Percentiles rank a stretch among this genome's conserved stretches.
Evolutionary conservation across 2,113 vertebrate species (phyloP).

Genomic region (Tamias sibiricus): DNA sequence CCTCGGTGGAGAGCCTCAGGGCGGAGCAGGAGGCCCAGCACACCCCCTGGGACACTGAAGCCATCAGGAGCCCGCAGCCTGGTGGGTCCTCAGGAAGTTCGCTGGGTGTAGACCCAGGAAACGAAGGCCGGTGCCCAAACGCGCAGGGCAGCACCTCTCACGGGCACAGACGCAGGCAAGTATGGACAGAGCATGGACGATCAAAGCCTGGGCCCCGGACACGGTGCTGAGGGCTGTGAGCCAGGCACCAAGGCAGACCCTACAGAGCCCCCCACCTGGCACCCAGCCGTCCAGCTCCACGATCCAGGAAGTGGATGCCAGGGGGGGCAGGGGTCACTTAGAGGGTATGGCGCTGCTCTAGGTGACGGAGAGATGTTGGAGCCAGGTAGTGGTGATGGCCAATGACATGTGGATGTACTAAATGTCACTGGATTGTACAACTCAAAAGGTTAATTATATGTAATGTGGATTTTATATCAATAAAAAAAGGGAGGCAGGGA

Average conservation of each 20-base stretch:
- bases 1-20: too few species aligned
- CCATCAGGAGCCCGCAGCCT: neutral
- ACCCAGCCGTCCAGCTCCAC: neutral
- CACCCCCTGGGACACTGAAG: too few species aligned
- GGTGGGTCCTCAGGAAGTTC: neutral
- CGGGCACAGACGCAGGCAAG: neutral
- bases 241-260: neutral
- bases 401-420: too few species aligned
- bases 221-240: neutral
- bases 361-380: neutral
- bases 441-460: neutral
- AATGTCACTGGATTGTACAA: neutral
- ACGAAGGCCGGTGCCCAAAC: neutral
- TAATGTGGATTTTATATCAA: neutral
- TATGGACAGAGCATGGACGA: neutral
- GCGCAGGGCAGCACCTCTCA: neutral
- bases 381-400: neutral
- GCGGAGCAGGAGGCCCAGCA: neutral
- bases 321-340: too few species aligned
- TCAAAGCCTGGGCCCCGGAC: neutral
- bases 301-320: neutral
- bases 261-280: neutral
- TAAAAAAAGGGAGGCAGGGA: neutral
- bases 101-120: neutral
- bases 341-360: neutral